phyloP scores from a whole-genome alignment of 1,140 invertebrate species.

The Penaeus vannamei region DNA sequence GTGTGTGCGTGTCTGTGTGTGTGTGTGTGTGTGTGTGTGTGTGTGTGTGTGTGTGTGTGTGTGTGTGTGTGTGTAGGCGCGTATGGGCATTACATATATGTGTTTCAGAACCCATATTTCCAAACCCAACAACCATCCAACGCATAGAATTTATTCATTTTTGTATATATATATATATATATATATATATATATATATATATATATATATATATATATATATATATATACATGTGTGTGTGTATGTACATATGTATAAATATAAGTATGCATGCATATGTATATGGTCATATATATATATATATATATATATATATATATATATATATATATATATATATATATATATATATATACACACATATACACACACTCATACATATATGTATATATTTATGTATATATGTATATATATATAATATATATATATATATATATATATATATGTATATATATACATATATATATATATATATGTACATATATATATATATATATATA shows the following conservation, averaged over 20 bases:
- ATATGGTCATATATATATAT: neutral
- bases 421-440: neutral
- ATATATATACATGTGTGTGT: neutral
- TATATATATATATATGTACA: neutral
- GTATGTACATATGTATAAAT: neutral
- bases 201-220: constrained; percentile 26
- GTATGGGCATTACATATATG: too few relatives aligned
- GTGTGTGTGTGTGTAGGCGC: too few relatives aligned
- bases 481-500: neutral
- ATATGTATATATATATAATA: neutral
- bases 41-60: too few relatives aligned
- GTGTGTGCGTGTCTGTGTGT: neutral
- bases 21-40: too few relatives aligned
- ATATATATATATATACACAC: constrained; percentile 21
- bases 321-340: constrained; percentile 22
- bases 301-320: neutral
- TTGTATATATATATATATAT: neutral
- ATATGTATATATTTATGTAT: neutral
- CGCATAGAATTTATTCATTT: too few relatives aligned
- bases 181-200: neutral
- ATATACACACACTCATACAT: constrained; percentile 9
- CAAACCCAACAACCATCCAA: too few relatives aligned
- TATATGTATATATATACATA: constrained; percentile 6
- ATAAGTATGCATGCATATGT: too few relatives aligned
- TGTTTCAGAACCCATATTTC: too few relatives aligned